A percentile compares a stretch with the other conserved stretches of the same genome.
These are phyloP conservation scores for Apotomis capreana DNA, from an alignment of 2,888 invertebrate species.

Conservation along the genomic window DNA sequence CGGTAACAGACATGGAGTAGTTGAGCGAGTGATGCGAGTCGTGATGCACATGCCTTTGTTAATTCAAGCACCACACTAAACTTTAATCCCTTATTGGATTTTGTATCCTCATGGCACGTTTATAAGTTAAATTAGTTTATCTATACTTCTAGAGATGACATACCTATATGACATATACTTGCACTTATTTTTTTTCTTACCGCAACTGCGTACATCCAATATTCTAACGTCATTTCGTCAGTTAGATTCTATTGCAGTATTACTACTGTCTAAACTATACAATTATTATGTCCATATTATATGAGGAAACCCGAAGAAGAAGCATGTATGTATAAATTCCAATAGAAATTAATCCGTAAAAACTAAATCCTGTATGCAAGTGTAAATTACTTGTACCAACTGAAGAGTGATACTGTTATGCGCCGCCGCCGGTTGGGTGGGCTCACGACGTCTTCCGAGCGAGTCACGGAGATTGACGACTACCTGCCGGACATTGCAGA, in stretches of 20 bases:
- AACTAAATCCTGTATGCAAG: slow-evolving; percentile 9
- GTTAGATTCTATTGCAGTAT: too few relatives aligned
- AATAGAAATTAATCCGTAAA: slow-evolving; percentile 1
- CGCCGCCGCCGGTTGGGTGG: slow-evolving; percentile 64
- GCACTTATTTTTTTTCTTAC: too few relatives aligned
- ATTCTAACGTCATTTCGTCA: too few relatives aligned
- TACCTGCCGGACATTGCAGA: slow-evolving; percentile 57
- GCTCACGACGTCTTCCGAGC: slow-evolving; percentile 62
- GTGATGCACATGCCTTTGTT: neutral
- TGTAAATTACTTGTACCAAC: slow-evolving; percentile 44
- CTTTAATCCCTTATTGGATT: neutral
- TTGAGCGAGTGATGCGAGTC: neutral
- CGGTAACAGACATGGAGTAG: neutral
- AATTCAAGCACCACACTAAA: neutral
- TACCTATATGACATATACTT: too few relatives aligned
- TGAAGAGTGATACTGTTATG: slow-evolving; percentile 56
- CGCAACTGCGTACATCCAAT: too few relatives aligned
- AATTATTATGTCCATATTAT: too few relatives aligned
- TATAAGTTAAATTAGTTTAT: too few relatives aligned
- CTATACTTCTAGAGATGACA: too few relatives aligned
- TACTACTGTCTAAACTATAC: too few relatives aligned
- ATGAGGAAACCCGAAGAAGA: neutral
- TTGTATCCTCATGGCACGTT: too few relatives aligned
- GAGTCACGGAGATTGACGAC: slow-evolving; percentile 71
- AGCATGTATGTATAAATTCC: neutral